Conservation (phyloP, 2,113 vertebrate species). For the Echinops telfairi region DNA sequence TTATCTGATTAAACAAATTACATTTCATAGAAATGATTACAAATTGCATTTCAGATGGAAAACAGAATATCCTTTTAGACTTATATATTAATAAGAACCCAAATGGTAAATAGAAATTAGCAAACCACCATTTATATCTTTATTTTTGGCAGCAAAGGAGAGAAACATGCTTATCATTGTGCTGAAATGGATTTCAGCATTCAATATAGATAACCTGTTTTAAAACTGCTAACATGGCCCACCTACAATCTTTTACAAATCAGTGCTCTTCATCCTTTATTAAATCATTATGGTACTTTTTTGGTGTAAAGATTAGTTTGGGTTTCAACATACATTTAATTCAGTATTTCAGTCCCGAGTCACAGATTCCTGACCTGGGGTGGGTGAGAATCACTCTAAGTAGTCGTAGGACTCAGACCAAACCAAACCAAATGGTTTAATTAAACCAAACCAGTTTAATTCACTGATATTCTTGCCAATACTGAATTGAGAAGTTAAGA, state of each 20-base stretch:
- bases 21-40: conserved; percentile 93
- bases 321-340: conserved; percentile 60
- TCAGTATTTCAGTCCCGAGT: conserved; percentile 56
- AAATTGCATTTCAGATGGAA: conserved; percentile 85
- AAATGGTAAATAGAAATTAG: conserved; percentile 76
- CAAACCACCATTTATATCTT: conserved; percentile 77
- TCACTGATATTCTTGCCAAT: neutral
- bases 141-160: conserved; percentile 72
- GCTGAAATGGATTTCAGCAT: conserved; percentile 16
- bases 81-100: conserved; percentile 81
- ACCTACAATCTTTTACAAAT: conserved; percentile 9
- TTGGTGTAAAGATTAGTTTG: conserved; percentile 77
- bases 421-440: neutral
- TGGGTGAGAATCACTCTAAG: conserved; percentile 38
- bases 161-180: conserved; percentile 21
- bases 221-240: neutral
- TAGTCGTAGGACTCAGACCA: conserved; percentile 18
- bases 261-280: conserved; percentile 38
- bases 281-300: conserved; percentile 18
- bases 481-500: neutral
- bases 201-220: neutral
- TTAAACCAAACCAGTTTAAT: too few species aligned
- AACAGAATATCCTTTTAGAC: conserved; percentile 79
- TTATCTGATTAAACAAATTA: conserved; percentile 87
- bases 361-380: conserved; percentile 21